Base-by-base conservation (phyloP, 2,113 vertebrate genomes). In the Psilopogon haemacephalus region DNA sequence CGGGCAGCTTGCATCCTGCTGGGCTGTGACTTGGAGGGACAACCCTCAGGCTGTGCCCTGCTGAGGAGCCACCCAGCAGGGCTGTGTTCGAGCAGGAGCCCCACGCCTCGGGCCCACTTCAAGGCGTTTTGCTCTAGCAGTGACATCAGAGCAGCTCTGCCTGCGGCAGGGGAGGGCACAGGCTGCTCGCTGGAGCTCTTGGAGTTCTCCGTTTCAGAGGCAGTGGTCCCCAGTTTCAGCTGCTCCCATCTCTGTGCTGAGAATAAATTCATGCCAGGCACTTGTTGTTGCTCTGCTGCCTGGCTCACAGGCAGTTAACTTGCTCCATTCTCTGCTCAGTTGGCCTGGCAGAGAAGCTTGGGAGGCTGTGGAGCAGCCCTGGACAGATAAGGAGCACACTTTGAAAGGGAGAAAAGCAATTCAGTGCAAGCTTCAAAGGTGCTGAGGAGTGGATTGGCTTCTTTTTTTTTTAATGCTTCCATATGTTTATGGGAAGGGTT, bases 21-120 rank as follows among this genome's bases (percentile, higher is more conserved):
- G 88, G 75, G 81, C 93, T 94, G 84, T 71, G 67, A 84, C 87
- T 65, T 92, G 88, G 20, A 1, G 82, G 84, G 94, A 50, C 83
- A 64, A 40, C 63, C 65, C 30, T 4, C 40, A 15, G 30, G 12
- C 63, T 86, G 74, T 94, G 60, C 28, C 63, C 58, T 75, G 89
- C 94, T 92, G 44, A 26, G 23, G 37, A n/a, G 20, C 14, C 73
- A 42, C 19, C 26, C 89, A 62, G 76, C 73, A 40, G 27, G 17
- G 32, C 80, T 84, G 74, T 78, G 77, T 1, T 1, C 1, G 64
- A 63, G 90, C 96, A 58, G 19, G 75, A 90, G 8, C 90, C 88
- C 93, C 88, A 6, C 59, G 67, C 33, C 64, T 88, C 35, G 8
- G 26, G 44, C 33, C 30, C 38, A 33, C 73, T 72, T 33, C 2